A percentile compares a stretch with the other conserved stretches of the same genome.
phyloP scores from a whole-genome alignment of 2,113 vertebrate species.

The Illadopsis cleaveri region DNA sequence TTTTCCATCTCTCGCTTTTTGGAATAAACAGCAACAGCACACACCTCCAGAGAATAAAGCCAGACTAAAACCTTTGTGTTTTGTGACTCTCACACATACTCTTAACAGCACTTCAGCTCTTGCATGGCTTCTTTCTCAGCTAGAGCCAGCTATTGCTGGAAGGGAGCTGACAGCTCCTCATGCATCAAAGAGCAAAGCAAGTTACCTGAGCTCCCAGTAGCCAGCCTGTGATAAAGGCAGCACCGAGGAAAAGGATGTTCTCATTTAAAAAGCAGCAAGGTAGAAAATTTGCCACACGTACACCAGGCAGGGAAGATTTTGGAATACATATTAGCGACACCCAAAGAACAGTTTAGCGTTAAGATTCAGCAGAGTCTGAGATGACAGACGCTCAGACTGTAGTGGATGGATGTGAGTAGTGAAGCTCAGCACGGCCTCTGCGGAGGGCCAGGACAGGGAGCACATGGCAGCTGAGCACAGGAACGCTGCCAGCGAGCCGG shows the following conservation, averaged over 20 bases:
- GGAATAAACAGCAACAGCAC: not conserved
- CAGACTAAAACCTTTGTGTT: not conserved
- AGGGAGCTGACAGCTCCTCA: not conserved
- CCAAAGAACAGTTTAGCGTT: accelerated
- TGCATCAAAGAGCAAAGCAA: not conserved
- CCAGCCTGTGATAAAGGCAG: not conserved
- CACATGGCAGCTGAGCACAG: accelerated
- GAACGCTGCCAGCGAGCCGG: accelerated
- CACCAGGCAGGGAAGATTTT: not conserved
- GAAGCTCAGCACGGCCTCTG: not conserved
- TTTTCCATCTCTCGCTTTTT: not conserved
- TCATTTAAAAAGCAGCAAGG: not conserved
- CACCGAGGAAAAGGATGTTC: not conserved
- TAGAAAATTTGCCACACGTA: not conserved
- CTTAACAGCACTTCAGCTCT: not conserved
- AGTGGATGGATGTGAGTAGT: accelerated
- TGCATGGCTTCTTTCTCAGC: not conserved
- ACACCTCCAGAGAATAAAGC: not conserved
- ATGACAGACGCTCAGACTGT: not conserved
- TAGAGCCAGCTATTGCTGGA: not conserved
- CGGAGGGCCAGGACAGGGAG: not conserved
- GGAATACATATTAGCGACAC: not conserved
- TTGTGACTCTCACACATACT: not conserved
- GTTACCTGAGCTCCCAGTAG: not conserved
- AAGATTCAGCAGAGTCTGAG: not conserved